Evolutionary conservation across 2,113 vertebrate genomes (phyloP), one percentile per base, ranked within the genome.

Genomic region (Cyprinodon tularosa): DNA sequence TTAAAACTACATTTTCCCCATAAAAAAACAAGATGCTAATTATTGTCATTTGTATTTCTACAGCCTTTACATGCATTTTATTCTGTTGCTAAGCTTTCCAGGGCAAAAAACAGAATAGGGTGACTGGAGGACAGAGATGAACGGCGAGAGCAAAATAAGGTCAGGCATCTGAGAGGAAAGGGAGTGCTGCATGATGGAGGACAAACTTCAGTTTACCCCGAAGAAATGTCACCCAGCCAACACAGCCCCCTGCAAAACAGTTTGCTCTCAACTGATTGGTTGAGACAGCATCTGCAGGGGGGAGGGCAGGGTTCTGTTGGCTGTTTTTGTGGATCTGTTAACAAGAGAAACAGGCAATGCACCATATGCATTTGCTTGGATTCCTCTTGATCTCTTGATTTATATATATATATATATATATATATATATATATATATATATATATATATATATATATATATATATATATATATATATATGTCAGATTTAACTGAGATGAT

Each of bases 241-340:
- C 61, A 64, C 66, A 71, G 4, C 63, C 64, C 53, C 70, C 50
- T 42, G 73, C 6, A 15, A 72, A 82, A 42, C 71, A 66, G 74
- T 63, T 66, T 57, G 38, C 71, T 74, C 73, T 74, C 73, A 80
- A 71, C 85, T 80, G 80, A 83, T 84, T 62, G 79, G 76, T 47
- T 1, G 29, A 84, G 83, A 84, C 82, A 77, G 66, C 75, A 8
- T 13, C 66, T 67, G 70, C 53, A 77, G 69, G 74, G 63, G 40
- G 63, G 40, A n/a, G 62, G 2, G n/a, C 62, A 62, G 66, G 71
- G 9, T 3, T 66, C 72, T 76, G 66, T 20, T 79, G 81, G 84
- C 84, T 85, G 82, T 86, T 86, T 66, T 40, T 76, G 65, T 84
- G 80, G 76, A 53, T 68, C 29, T 57, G 63, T 68, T 82, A 81